These are phyloP conservation scores for Coturnix japonica DNA, from an alignment of 2,113 vertebrate genomes.

Conservation along the genomic window DNA sequence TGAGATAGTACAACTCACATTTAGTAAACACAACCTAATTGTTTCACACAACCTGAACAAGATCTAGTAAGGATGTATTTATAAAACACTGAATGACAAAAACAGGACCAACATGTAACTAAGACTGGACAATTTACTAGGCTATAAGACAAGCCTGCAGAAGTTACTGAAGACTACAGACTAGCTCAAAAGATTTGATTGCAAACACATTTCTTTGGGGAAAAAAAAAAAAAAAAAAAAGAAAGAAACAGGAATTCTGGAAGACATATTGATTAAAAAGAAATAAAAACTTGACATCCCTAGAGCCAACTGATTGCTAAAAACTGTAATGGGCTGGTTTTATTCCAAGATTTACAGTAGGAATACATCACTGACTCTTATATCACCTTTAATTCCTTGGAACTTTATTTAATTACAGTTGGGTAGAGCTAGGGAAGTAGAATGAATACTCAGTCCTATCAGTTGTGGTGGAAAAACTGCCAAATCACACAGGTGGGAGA, in stretches of 20 bases:
- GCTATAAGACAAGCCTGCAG: not conserved
- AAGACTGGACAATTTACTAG: not conserved
- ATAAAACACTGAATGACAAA: not conserved
- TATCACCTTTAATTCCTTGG: not conserved
- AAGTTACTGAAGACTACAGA: not conserved
- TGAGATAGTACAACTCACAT: not conserved
- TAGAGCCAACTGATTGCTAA: not conserved
- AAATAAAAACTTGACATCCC: not conserved
- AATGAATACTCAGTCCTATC: not conserved
- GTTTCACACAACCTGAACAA: not conserved
- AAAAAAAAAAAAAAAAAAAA: not conserved
- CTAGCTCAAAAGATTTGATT: not conserved
- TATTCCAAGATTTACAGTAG: not conserved
- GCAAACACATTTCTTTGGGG: not conserved
- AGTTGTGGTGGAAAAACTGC: not conserved
- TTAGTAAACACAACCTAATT: not conserved
- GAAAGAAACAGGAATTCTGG: not conserved
- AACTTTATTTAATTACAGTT: not conserved
- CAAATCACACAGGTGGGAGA: constrained; percentile 61
- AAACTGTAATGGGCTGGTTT: not conserved
- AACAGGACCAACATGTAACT: not conserved
- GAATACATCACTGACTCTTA: not conserved
- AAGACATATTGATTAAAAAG: not conserved
- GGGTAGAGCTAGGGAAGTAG: not conserved
- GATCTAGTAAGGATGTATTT: not conserved